Conservation (phyloP, 2,113 vertebrate species). For the Conger conger region DNA sequence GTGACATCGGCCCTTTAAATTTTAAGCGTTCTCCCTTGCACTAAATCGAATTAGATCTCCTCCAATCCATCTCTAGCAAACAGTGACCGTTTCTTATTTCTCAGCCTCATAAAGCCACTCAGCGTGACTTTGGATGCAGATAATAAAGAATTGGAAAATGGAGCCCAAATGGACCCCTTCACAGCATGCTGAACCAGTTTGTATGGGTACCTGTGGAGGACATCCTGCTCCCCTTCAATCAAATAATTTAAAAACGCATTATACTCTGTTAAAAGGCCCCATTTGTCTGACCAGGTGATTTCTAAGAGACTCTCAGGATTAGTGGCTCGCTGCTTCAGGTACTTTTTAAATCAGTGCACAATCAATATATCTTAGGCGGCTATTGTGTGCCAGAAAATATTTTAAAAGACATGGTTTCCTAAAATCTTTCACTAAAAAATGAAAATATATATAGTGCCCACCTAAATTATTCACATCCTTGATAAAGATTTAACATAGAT, state of each 20-base stretch:
- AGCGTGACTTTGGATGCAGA: slow-evolving; percentile 81
- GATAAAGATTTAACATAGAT: no score
- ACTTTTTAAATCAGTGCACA: slow-evolving; percentile 72
- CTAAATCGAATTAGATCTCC: no score
- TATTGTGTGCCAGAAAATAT: slow-evolving; percentile 70
- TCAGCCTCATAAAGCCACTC: slow-evolving; percentile 76
- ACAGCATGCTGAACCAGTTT: slow-evolving; percentile 88
- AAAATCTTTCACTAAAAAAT: no score
- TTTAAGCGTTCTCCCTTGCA: no score
- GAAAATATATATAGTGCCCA: no score
- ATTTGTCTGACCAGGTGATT: slow-evolving; percentile 98
- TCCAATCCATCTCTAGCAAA: no score
- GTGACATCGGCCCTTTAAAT: no score
- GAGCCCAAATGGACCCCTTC: slow-evolving; percentile 98
- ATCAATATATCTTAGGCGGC: slow-evolving; percentile 72
- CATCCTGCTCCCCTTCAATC: slow-evolving; percentile 91
- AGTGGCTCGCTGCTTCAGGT: slow-evolving; percentile 76
- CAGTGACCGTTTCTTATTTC: no score
- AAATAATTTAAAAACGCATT: slow-evolving; percentile 98
- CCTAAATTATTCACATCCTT: no score
- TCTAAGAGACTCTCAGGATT: slow-evolving; percentile 92
- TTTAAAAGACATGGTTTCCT: slow-evolving; percentile 51
- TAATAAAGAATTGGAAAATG: slow-evolving; percentile 94
- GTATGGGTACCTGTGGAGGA: slow-evolving; percentile 91
- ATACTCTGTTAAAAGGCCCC: slow-evolving; percentile 93